phyloP scores from a whole-genome alignment of 2,113 vertebrate species.

The Dipodomys stephensi region DNA sequence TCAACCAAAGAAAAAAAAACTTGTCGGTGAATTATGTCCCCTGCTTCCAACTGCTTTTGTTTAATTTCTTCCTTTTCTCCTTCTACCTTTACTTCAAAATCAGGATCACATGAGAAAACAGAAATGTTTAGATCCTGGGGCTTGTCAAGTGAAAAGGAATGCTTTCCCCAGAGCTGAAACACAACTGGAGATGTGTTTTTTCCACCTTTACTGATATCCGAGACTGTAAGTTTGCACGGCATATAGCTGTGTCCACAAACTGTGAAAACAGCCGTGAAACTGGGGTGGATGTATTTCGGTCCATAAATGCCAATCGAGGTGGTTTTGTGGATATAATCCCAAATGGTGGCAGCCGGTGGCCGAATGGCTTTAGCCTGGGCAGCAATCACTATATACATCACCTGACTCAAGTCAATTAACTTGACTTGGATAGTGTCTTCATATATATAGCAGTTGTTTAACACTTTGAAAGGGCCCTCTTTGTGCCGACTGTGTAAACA shows the following conservation, averaged over 20 bases:
- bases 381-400: constrained; percentile 92
- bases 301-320: constrained; percentile 94
- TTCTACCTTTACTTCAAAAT: constrained; percentile 90
- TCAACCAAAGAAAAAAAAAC: constrained; percentile 88
- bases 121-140: constrained; percentile 90
- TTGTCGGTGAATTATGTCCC: constrained; percentile 88
- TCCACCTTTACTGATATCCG: constrained; percentile 89
- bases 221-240: constrained; percentile 92
- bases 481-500: constrained; percentile 90
- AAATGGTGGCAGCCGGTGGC: constrained; percentile 88
- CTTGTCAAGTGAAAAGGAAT: constrained; percentile 89
- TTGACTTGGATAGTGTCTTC: constrained; percentile 94
- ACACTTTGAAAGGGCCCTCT: constrained; percentile 93
- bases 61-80: constrained; percentile 91
- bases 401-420: constrained; percentile 89
- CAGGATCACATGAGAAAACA: constrained; percentile 86
- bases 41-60: constrained; percentile 89
- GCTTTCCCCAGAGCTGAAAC: constrained; percentile 97
- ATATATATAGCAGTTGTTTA: constrained; percentile 91
- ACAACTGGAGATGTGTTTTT: constrained; percentile 93
- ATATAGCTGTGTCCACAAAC: constrained; percentile 93
- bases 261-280: constrained; percentile 92
- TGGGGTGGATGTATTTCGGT: constrained; percentile 95
- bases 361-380: constrained; percentile 89
- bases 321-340: constrained; percentile 89